phyloP scores from a whole-genome alignment of 2,888 invertebrate species.

The Sepioteuthis lessoniana region DNA sequence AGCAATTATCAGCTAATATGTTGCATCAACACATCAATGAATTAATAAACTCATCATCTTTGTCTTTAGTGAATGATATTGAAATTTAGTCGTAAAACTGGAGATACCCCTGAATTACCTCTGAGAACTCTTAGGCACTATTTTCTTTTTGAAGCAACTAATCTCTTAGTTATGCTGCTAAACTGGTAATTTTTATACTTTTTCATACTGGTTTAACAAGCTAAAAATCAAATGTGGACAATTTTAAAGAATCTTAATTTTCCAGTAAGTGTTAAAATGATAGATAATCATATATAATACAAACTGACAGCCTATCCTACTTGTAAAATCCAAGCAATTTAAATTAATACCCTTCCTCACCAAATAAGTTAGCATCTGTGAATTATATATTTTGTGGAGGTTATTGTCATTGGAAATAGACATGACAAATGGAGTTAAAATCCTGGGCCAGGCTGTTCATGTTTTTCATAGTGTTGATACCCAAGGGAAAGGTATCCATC shows the following conservation, averaged over 20 bases:
- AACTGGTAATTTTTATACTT: not conserved
- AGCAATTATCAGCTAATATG: not conserved
- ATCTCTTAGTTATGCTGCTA: not conserved
- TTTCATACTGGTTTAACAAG: not conserved
- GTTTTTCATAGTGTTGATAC: too few relatives aligned
- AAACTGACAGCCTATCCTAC: too few relatives aligned
- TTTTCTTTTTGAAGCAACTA: not conserved
- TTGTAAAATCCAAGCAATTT: too few relatives aligned
- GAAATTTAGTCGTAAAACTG: not conserved
- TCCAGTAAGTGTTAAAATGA: too few relatives aligned
- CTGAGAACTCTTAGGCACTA: not conserved
- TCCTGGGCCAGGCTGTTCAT: too few relatives aligned
- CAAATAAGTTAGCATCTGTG: too few relatives aligned
- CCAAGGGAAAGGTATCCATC: too few relatives aligned
- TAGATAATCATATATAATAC: too few relatives aligned
- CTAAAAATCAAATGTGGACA: not conserved
- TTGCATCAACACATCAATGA: not conserved
- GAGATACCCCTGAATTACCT: constrained; percentile 16
- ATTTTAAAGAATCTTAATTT: not conserved
- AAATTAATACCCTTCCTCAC: too few relatives aligned
- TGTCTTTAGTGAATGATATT: not conserved
- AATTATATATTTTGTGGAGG: too few relatives aligned
- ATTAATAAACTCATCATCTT: not conserved
- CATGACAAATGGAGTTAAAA: too few relatives aligned
- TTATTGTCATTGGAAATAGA: too few relatives aligned